A percentile compares a stretch with the other conserved stretches of the same genome.
These are phyloP conservation scores for Ennomos quercinarius DNA, from an alignment of 2,888 invertebrate species.

Conservation along the genomic window DNA sequence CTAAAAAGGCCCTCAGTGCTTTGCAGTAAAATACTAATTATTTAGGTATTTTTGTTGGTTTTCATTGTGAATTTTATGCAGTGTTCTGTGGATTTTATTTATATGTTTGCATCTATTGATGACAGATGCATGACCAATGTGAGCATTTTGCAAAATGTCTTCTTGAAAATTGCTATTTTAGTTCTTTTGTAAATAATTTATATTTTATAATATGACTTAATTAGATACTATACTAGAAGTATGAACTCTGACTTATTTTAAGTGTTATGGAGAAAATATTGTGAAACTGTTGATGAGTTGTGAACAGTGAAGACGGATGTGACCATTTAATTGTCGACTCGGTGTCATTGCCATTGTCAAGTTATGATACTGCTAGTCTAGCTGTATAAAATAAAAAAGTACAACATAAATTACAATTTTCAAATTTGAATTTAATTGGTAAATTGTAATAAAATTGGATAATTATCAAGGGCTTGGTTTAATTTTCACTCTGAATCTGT, in stretches of 20 bases:
- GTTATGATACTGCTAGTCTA: conserved; percentile 1
- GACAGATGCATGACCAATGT: conserved; percentile 21
- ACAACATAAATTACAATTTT: conserved; percentile 3
- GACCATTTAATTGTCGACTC: not conserved
- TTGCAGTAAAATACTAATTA: conserved; percentile 15
- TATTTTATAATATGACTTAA: conserved; percentile 43
- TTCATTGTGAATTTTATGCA: conserved; percentile 24
- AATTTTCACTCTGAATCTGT: conserved; percentile 50
- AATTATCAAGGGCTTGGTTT: conserved; percentile 12
- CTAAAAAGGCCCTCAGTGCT: conserved; percentile 12
- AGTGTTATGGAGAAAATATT: conserved; percentile 36
- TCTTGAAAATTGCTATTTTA: conserved; percentile 27
- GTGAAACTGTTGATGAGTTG: conserved; percentile 7
- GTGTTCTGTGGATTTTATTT: conserved; percentile 45
- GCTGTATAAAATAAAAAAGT: conserved; percentile 5
- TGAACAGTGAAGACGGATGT: conserved; percentile 12
- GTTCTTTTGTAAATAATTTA: conserved; percentile 46
- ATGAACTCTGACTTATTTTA: conserved; percentile 30
- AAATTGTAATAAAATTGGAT: conserved; percentile 34
- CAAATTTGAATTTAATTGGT: conserved; percentile 25
- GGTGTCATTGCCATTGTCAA: conserved; percentile 18
- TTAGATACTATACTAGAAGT: conserved; percentile 27
- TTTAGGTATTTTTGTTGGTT: conserved; percentile 22
- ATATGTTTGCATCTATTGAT: conserved; percentile 39
- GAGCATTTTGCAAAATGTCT: conserved; percentile 21